Evolutionary conservation across 2,888 invertebrate genomes (phyloP).

Genomic region (Zaprionus lineosus): DNA sequence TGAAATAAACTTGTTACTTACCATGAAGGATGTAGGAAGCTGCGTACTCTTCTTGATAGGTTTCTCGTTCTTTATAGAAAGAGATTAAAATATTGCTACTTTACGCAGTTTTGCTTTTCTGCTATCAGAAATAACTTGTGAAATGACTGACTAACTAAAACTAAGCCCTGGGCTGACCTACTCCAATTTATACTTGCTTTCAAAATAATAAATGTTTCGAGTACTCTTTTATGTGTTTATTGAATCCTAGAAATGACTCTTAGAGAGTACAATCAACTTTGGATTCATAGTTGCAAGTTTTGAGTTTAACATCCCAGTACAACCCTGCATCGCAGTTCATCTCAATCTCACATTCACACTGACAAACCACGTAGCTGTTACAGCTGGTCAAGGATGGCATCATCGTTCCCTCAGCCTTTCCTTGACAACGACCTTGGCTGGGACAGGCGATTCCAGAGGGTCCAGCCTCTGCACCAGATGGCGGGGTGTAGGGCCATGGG

Average conservation of each 20-base stretch:
- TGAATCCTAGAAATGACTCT: too few relatives aligned
- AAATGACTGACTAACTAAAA: too few relatives aligned
- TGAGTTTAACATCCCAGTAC: conserved; percentile 34
- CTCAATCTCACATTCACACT: conserved; percentile 75
- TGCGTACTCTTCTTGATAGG: too few relatives aligned
- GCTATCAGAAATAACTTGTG: too few relatives aligned
- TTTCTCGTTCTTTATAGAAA: too few relatives aligned
- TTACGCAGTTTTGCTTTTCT: too few relatives aligned
- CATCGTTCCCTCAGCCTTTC: conserved; percentile 49
- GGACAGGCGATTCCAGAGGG: conserved; percentile 73
- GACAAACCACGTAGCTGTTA: conserved; percentile 58
- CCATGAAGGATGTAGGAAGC: too few relatives aligned
- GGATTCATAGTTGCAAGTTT: conserved; percentile 43
- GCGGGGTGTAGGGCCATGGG: conserved; percentile 56
- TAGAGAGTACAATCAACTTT: conserved; percentile 40
- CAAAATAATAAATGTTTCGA: too few relatives aligned
- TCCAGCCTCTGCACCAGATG: conserved; percentile 68
- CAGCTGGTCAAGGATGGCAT: conserved; percentile 54
- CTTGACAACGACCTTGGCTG: conserved; percentile 60
- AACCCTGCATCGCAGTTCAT: conserved; percentile 35
- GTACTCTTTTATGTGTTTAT: neutral
- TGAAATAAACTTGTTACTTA: too few relatives aligned
- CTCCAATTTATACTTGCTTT: too few relatives aligned
- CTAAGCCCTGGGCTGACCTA: too few relatives aligned
- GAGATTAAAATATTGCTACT: too few relatives aligned